Conservation (phyloP, 2,797 vertebrate genomes). For the Glyptemys insculpta region DNA sequence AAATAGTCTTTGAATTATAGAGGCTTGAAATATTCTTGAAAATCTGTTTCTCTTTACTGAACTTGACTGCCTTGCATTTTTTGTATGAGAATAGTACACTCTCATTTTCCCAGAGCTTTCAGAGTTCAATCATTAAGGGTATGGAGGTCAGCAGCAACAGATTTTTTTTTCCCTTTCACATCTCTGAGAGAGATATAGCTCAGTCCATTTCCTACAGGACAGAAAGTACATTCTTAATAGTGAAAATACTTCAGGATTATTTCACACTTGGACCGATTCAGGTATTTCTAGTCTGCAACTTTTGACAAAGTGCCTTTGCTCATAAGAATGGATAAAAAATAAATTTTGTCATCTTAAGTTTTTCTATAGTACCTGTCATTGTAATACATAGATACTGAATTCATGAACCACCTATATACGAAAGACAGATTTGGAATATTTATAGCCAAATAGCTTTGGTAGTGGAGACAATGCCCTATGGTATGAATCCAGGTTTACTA, state of each 20-base stretch:
- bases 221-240: conserved; percentile 4
- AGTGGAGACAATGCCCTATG: background rate
- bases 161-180: conserved; percentile 10
- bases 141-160: background rate
- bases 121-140: conserved; percentile 28
- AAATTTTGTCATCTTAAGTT: background rate
- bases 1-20: conserved; percentile 25
- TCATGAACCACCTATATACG: conserved; percentile 16
- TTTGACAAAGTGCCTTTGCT: conserved; percentile 21
- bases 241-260: conserved; percentile 7
- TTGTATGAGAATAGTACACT: background rate
- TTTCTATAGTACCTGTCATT: background rate
- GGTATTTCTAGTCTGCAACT: background rate
- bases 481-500: background rate
- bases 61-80: conserved; percentile 9
- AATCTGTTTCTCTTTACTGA: conserved; percentile 40
- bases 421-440: conserved; percentile 33
- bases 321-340: background rate
- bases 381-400: background rate
- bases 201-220: background rate
- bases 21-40: conserved; percentile 21
- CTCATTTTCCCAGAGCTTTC: conserved; percentile 52
- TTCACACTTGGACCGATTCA: conserved; percentile 28
- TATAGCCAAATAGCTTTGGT: conserved; percentile 16
- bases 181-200: background rate